Conservation (phyloP, 2,797 vertebrate species). For the Acanthurus lineatus region DNA sequence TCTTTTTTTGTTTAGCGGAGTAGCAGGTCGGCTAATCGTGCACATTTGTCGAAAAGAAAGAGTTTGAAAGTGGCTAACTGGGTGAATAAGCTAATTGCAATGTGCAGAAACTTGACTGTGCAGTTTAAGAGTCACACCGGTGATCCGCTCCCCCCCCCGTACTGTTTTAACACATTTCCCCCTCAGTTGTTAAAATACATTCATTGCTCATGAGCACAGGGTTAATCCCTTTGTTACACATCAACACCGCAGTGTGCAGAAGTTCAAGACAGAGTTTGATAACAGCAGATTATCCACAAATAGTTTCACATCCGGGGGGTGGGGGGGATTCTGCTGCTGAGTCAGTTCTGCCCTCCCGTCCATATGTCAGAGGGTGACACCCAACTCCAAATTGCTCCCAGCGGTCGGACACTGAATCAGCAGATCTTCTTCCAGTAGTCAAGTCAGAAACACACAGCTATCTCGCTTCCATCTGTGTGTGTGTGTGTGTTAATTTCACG, state of each 20-base stretch:
- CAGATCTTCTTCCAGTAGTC: neutral
- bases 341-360: too few species aligned
- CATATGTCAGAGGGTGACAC: too few species aligned
- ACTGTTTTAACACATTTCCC: too few species aligned
- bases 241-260: neutral
- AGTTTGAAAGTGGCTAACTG: neutral
- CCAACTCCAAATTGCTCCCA: neutral
- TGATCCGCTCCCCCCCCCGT: too few species aligned
- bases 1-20: neutral
- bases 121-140: too few species aligned
- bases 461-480: neutral
- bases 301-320: too few species aligned
- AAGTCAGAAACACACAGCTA: neutral
- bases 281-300: constrained; percentile 5
- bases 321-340: too few species aligned
- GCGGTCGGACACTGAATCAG: neutral
- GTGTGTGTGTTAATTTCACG: too few species aligned
- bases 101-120: too few species aligned
- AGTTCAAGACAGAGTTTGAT: constrained; percentile 11
- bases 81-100: too few species aligned
- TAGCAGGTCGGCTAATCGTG: neutral
- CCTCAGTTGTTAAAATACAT: neutral
- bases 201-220: neutral
- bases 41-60: neutral
- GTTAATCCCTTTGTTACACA: constrained; percentile 22